A percentile compares a stretch with the other conserved stretches of the same genome.
These are phyloP conservation scores for Sitobion miscanthi DNA, from an alignment of 1,140 invertebrate genomes.

Conservation along the genomic window DNA sequence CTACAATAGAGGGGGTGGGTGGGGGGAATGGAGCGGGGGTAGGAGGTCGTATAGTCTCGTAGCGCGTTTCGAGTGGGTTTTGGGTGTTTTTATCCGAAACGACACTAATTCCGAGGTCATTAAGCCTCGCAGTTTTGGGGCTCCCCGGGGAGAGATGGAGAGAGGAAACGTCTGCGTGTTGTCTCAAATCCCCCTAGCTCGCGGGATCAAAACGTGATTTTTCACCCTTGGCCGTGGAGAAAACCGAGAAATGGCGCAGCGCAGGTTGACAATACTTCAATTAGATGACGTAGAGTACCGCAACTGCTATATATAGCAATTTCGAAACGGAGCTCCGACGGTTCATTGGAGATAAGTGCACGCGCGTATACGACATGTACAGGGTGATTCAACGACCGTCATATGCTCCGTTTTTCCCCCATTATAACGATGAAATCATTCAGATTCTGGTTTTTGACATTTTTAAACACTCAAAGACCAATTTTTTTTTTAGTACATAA, in stretches of 20 bases:
- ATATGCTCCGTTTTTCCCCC: too few species aligned
- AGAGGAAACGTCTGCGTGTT: constrained; percentile 26
- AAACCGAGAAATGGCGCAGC: neutral
- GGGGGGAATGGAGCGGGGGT: too few species aligned
- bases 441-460: too few species aligned
- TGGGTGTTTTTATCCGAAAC: constrained; percentile 47
- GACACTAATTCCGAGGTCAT: constrained; percentile 52
- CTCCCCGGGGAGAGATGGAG: neutral
- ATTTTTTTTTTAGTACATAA: too few species aligned
- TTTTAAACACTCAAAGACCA: too few species aligned
- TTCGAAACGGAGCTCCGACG: neutral
- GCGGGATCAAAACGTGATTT: constrained; percentile 55
- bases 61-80: constrained; percentile 23
- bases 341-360: neutral
- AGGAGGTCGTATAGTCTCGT: neutral
- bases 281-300: neutral
- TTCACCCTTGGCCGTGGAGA: constrained; percentile 16
- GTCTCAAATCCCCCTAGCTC: constrained; percentile 2
- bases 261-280: constrained; percentile 13
- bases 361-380: neutral
- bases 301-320: neutral
- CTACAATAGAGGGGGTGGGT: too few species aligned
- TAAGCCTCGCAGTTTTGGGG: constrained; percentile 34
- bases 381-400: too few species aligned
- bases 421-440: too few species aligned